Evolutionary conservation across 2,113 vertebrate genomes (phyloP).

Genomic region (Pseudorhombus dupliciocellatus): DNA sequence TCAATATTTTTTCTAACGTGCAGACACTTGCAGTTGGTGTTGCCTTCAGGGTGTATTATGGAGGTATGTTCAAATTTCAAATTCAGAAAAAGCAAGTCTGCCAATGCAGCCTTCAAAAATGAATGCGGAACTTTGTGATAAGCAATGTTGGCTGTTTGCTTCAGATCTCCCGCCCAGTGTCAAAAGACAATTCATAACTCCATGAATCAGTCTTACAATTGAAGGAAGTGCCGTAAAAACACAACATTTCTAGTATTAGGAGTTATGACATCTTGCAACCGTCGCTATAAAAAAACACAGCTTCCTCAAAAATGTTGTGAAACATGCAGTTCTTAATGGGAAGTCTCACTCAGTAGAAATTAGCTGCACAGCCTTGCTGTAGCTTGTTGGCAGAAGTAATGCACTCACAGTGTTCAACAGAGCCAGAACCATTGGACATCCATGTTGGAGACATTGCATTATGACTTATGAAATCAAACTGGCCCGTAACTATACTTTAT

Average conservation of each 20-base stretch:
- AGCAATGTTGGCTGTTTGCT: neutral
- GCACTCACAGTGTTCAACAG: neutral
- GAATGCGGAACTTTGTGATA: neutral
- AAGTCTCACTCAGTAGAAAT: neutral
- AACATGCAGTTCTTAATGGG: neutral
- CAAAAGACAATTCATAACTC: neutral
- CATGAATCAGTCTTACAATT: neutral
- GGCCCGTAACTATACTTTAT: neutral
- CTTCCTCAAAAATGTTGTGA: conserved; percentile 4
- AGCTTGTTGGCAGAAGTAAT: conserved; percentile 1
- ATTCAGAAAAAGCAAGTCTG: neutral
- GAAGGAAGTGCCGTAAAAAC: neutral
- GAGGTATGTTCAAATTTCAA: neutral
- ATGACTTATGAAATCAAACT: neutral
- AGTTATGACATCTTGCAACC: neutral
- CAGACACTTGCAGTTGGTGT: conserved; percentile 1
- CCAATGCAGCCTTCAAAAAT: neutral
- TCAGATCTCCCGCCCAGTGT: neutral
- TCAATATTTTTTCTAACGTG: neutral
- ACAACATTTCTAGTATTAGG: neutral
- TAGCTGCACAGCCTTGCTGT: neutral
- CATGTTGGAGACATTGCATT: too few species aligned
- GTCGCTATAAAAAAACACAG: conserved; percentile 13
- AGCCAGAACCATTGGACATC: neutral
- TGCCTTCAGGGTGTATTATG: neutral